phyloP scores from a whole-genome alignment of 2,797 vertebrate genomes.

The Labeo calbasu region DNA sequence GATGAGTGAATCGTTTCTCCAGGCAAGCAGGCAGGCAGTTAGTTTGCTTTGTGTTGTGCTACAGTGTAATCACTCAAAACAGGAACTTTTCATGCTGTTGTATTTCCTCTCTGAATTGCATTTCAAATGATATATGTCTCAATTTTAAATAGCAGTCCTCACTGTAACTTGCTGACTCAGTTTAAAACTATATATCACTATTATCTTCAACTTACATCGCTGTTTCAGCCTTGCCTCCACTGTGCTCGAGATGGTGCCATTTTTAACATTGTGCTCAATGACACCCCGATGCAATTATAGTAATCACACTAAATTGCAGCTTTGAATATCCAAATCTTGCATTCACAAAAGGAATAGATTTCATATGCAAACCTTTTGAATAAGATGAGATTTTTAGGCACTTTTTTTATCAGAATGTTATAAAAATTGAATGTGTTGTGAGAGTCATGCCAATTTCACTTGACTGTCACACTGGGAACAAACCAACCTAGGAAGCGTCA shows the following conservation, averaged over 20 bases:
- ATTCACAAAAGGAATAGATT: constrained; percentile 46
- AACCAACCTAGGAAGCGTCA: neutral
- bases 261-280: constrained; percentile 45
- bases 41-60: constrained; percentile 26
- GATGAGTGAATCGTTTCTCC: constrained; percentile 14
- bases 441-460: constrained; percentile 25
- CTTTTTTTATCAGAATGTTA: constrained; percentile 25
- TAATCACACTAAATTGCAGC: constrained; percentile 38
- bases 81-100: constrained; percentile 3
- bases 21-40: neutral
- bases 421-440: constrained; percentile 24
- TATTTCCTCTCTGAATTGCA: constrained; percentile 11
- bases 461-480: neutral
- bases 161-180: constrained; percentile 33
- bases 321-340: constrained; percentile 36
- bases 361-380: constrained; percentile 39
- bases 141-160: constrained; percentile 9
- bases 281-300: constrained; percentile 37
- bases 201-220: constrained; percentile 30
- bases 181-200: constrained; percentile 34
- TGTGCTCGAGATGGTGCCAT: constrained; percentile 14
- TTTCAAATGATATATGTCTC: constrained; percentile 24
- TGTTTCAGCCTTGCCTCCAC: constrained; percentile 8
- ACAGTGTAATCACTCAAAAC: constrained; percentile 17
- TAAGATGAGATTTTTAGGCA: constrained; percentile 22